These are phyloP conservation scores for Laothoe populi DNA, from an alignment of 2,888 invertebrate species.

Conservation along the genomic window DNA sequence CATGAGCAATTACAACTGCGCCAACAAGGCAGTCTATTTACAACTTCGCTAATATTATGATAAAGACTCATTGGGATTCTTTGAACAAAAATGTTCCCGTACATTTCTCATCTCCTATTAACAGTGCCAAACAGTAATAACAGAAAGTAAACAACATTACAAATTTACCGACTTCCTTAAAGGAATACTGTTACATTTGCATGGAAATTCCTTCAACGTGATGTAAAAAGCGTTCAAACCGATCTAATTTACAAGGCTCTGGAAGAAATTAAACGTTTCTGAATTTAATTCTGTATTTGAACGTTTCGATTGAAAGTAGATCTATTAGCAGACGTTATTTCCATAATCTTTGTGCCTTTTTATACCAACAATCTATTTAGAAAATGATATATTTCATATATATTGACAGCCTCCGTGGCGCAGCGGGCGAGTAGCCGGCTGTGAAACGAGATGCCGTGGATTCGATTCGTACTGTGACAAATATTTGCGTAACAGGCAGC, in stretches of 20 bases:
- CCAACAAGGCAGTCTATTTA: no score
- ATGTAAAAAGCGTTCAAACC: slow-evolving; percentile 7
- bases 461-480: no score
- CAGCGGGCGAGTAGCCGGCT: no score
- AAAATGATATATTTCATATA: no score
- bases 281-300: neutral
- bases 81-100: neutral
- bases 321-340: neutral
- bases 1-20: no score
- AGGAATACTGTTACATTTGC: neutral
- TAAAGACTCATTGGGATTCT: neutral
- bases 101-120: neutral
- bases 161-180: slow-evolving; percentile 12
- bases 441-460: no score
- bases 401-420: no score
- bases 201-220: slow-evolving; percentile 1
- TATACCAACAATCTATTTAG: no score
- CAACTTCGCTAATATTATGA: neutral
- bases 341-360: neutral
- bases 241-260: neutral
- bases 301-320: neutral
- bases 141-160: slow-evolving; percentile 6
- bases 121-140: neutral
- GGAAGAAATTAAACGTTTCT: slow-evolving; percentile 3
- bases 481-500: no score